Percentiles rank a stretch among this genome's conserved stretches.
Conservation (phyloP, 64 coral and sea anemone genomes). For the Montipora capricornis region DNA sequence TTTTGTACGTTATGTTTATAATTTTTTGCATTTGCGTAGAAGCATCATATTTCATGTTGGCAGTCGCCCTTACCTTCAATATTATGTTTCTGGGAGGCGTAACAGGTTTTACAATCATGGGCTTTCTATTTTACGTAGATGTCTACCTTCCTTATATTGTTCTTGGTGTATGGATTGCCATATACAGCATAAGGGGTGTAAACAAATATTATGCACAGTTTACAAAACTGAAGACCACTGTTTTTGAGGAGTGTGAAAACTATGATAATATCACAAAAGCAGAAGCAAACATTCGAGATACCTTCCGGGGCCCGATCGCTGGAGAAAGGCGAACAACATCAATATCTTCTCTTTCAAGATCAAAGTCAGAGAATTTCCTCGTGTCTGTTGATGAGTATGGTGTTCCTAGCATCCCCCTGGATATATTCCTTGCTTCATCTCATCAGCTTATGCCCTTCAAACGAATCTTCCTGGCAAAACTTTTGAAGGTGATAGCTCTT, state of each 20-base stretch:
- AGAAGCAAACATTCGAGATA: constrained; percentile 78
- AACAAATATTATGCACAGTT: constrained; percentile 76
- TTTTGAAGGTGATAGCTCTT: constrained; percentile 70
- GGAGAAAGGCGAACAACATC: constrained; percentile 47
- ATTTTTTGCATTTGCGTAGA: constrained; percentile 92
- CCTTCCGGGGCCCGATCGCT: constrained; percentile 53
- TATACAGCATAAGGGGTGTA: constrained; percentile 69
- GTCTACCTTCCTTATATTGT: constrained; percentile 86
- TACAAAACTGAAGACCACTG: constrained; percentile 72
- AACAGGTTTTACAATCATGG: constrained; percentile 82
- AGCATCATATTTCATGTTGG: constrained; percentile 82
- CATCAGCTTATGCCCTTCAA: constrained; percentile 83
- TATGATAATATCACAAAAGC: constrained; percentile 65
- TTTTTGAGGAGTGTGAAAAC: constrained; percentile 95
- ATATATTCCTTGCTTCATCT: constrained; percentile 76
- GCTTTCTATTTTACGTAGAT: constrained; percentile 86
- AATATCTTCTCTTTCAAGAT: constrained; percentile 60
- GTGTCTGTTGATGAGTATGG: constrained; percentile 70
- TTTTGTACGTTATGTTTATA: constrained; percentile 90
- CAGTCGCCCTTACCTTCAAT: constrained; percentile 70
- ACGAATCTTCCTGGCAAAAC: constrained; percentile 74
- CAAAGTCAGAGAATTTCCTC: constrained; percentile 48
- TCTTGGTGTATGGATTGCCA: constrained; percentile 30
- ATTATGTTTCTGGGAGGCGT: constrained; percentile 86
- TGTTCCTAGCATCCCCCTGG: constrained; percentile 78